Percentiles rank a stretch among this genome's conserved stretches.
Conservation (phyloP, 2,888 invertebrate genomes). For the Pterostichus madidus region DNA sequence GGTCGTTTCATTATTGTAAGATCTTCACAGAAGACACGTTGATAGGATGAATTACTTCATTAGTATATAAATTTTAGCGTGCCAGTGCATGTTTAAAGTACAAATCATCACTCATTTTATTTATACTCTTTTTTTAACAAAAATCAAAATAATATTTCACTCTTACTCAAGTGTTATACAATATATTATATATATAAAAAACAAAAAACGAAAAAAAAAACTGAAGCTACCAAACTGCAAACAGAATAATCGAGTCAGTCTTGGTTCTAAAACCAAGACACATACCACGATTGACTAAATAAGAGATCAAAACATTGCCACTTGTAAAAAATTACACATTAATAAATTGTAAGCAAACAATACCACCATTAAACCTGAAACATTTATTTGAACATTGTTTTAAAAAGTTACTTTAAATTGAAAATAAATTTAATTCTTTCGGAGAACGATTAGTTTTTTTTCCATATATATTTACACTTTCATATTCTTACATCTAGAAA, state of each 20-base stretch:
- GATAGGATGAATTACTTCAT: constrained; percentile 71
- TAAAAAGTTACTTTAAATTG: neutral
- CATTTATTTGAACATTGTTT: constrained; percentile 14
- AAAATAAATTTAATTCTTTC: constrained; percentile 15
- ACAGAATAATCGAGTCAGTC: constrained; percentile 57
- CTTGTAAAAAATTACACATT: constrained; percentile 71
- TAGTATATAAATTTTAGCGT: constrained; percentile 67
- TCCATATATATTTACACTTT: constrained; percentile 29
- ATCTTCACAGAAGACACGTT: constrained; percentile 75
- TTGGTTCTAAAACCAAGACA: constrained; percentile 51
- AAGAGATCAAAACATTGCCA: constrained; percentile 77
- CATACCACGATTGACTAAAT: constrained; percentile 70
- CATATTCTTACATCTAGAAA: constrained; percentile 23
- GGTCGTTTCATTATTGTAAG: constrained; percentile 66
- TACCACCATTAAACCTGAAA: constrained; percentile 47
- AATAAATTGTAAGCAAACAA: constrained; percentile 59
- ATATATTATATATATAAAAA: constrained; percentile 66
- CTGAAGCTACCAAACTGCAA: constrained; percentile 72
- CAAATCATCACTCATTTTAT: constrained; percentile 66
- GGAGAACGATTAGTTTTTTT: neutral
- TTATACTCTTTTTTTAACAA: constrained; percentile 57
- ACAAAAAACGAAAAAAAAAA: constrained; percentile 69
- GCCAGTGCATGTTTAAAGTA: constrained; percentile 66
- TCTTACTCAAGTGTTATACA: constrained; percentile 67
- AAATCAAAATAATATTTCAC: constrained; percentile 63